Evolutionary conservation across 2,797 vertebrate genomes (phyloP).

Genomic region (Neosilurus hyrtlii): DNA sequence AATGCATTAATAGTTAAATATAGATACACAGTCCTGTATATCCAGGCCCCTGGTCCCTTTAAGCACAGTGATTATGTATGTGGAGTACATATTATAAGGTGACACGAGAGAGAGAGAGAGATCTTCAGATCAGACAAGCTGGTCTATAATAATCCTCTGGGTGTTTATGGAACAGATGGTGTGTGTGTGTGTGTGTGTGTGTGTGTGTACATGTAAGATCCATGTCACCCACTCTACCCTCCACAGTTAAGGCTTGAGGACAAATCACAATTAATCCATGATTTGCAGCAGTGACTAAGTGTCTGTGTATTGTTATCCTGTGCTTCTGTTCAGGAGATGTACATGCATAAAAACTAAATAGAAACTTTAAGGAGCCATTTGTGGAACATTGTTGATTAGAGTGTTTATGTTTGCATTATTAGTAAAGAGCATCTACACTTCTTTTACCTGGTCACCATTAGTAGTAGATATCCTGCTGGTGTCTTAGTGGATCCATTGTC

Average conservation of each 20-base stretch:
- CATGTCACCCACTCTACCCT: conserved; percentile 46
- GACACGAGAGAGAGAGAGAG: conserved; percentile 36
- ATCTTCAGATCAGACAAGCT: conserved; percentile 52
- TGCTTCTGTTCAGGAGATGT: neutral
- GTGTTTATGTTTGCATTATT: neutral
- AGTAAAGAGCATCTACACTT: neutral
- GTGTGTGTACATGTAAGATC: conserved; percentile 24
- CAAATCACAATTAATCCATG: conserved; percentile 46
- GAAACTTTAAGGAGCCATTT: neutral
- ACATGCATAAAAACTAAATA: neutral
- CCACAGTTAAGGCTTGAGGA: neutral
- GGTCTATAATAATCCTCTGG: conserved; percentile 67
- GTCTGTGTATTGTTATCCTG: neutral
- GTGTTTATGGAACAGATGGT: conserved; percentile 74
- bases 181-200: conserved; percentile 43
- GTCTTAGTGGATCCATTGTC: conserved; percentile 26
- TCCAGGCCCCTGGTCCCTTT: neutral
- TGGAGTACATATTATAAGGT: conserved; percentile 19
- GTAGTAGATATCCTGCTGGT: conserved; percentile 10
- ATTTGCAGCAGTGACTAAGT: conserved; percentile 33
- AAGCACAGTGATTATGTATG: conserved; percentile 4
- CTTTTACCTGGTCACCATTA: neutral
- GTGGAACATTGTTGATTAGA: neutral
- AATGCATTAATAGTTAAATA: too few species aligned
- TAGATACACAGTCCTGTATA: neutral